Percentiles rank a stretch among this genome's conserved stretches.
Conservation (phyloP, 2,797 vertebrate species). For the Percopsis omiscomaycus region DNA sequence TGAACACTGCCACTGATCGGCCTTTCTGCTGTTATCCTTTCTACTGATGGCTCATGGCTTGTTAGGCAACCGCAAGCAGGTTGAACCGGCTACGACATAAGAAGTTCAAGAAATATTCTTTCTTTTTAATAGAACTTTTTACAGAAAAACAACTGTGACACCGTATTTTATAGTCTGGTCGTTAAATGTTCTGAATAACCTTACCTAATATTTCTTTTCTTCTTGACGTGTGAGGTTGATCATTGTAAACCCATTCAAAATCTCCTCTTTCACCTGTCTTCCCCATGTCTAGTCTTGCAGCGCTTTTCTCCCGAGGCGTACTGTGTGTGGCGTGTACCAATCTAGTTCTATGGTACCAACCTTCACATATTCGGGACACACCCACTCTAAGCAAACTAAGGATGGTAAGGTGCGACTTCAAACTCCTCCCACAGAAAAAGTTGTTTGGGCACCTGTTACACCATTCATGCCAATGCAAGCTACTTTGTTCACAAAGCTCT, state of each 20-base stretch:
- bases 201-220: constrained; percentile 82
- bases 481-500: neutral
- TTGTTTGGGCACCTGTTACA: constrained; percentile 15
- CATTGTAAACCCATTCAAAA: constrained; percentile 85
- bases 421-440: constrained; percentile 33
- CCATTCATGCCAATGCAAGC: neutral
- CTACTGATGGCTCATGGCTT: constrained; percentile 16
- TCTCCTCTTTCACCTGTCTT: constrained; percentile 76
- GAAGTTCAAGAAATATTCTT: constrained; percentile 9
- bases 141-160: no score
- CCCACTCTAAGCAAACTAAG: constrained; percentile 48
- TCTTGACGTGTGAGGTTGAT: constrained; percentile 83
- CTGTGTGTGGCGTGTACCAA: constrained; percentile 13
- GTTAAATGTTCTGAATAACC: constrained; percentile 16
- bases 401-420: constrained; percentile 32
- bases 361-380: constrained; percentile 48
- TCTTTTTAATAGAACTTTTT: neutral
- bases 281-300: constrained; percentile 61
- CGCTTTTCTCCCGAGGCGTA: neutral
- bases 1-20: no score
- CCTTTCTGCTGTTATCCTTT: constrained; percentile 8
- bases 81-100: constrained; percentile 63
- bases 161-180: neutral
- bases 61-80: constrained; percentile 67
- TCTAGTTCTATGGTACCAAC: constrained; percentile 24